phyloP scores from a whole-genome alignment of 35 echinoderm and acorn worm genomes.

The Ptychodera flava region DNA sequence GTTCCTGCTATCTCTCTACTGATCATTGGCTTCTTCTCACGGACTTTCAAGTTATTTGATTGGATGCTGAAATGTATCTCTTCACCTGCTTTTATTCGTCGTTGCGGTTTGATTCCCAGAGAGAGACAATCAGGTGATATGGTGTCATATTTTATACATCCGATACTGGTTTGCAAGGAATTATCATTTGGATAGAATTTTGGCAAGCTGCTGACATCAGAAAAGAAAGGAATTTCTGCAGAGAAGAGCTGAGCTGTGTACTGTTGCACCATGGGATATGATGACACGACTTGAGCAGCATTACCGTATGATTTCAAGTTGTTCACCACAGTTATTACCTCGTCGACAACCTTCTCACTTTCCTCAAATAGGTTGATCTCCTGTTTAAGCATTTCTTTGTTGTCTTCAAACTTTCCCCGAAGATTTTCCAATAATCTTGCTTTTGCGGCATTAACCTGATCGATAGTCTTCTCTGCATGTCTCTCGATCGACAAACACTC shows the following conservation, averaged over 20 bases:
- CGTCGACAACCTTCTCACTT: not conserved
- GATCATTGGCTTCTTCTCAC: not conserved
- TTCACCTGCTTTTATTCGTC: not conserved
- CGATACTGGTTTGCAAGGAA: not conserved
- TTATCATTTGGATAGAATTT: not conserved
- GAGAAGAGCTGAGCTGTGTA: not conserved
- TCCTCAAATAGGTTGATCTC: not conserved
- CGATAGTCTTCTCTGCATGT: not conserved
- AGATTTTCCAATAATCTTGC: not conserved
- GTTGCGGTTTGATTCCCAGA: too few relatives aligned
- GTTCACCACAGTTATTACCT: not conserved
- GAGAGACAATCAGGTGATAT: not conserved
- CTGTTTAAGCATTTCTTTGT: not conserved
- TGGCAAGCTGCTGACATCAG: not conserved
- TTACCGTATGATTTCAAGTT: not conserved
- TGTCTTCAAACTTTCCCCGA: not conserved
- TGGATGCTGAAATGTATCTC: not conserved
- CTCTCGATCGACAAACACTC: not conserved
- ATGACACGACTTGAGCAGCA: not conserved
- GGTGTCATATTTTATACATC: not conserved
- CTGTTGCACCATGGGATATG: not conserved
- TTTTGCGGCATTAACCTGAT: not conserved
- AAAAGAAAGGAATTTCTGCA: not conserved
- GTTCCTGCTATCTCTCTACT: not conserved
- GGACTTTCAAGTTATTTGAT: not conserved